Percentiles rank a stretch among this genome's conserved stretches.
These are phyloP conservation scores for Stictonetta naevosa DNA, from an alignment of 2,113 vertebrate species.

Conservation along the genomic window DNA sequence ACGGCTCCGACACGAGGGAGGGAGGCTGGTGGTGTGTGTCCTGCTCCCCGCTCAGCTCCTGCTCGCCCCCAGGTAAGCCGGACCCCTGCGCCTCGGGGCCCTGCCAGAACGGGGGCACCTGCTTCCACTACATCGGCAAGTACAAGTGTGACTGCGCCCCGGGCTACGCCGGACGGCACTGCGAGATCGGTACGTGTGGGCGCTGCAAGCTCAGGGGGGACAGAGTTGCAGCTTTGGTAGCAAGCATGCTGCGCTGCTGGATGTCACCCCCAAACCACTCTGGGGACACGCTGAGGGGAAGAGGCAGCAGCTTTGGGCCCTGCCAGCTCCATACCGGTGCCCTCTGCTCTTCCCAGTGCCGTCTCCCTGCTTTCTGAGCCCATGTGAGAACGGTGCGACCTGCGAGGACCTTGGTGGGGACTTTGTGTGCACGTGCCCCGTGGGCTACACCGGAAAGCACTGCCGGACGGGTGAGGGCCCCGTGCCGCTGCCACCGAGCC, in stretches of 20 bases:
- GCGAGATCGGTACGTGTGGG: constrained; percentile 80
- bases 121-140: constrained; percentile 98
- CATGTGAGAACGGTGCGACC: constrained; percentile 77
- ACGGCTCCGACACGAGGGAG: not conserved
- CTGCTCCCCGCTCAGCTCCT: not conserved
- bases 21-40: not conserved
- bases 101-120: constrained; percentile 94
- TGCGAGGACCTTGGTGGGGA: constrained; percentile 65
- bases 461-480: constrained; percentile 77
- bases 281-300: not conserved
- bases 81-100: constrained; percentile 94
- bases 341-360: constrained; percentile 49
- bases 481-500: rapidly evolving
- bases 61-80: constrained; percentile 84
- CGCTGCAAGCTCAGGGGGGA: too few species aligned
- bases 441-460: constrained; percentile 74
- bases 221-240: too few species aligned
- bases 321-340: not conserved
- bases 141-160: constrained; percentile 95
- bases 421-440: constrained; percentile 72
- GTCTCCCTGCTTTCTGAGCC: constrained; percentile 75
- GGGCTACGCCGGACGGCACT: constrained; percentile 88
- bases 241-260: rapidly evolving
- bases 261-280: not conserved
- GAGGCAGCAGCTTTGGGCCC: not conserved